Base-by-base conservation (phyloP, 2,888 invertebrate species). In the Cryptocheilus praepositus region DNA sequence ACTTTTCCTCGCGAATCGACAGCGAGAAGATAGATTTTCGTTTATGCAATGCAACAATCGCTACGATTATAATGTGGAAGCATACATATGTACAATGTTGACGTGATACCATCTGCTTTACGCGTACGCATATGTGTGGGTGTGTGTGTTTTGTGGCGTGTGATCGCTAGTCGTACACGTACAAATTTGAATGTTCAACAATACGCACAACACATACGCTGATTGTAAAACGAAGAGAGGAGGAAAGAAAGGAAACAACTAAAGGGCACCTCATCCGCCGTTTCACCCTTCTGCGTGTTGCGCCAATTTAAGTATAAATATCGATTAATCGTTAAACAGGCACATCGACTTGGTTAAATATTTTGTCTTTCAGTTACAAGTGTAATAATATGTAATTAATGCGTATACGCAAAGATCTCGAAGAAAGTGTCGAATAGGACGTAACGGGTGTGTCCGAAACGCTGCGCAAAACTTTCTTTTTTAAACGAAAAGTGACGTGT, bases 321-420 rank as follows among this genome's bases (percentile, higher is more conserved):
- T 36, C 36, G 36, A 36, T 82, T 85, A 85, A 71, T 85, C 76
- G 73, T 86, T 85, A 84, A 86, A 87, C 85, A 88, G 88, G 87
- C 86, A 86, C 88, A 88, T 88, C 84, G 84, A 88, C 81, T 86
- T 85, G 85, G 81, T 87, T 87, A 86, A 81, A 85, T 85, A 82
- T 75, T 36, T 36, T 59, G 25, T 58, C 44, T 64, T 54, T 46
- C 49, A 22, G 44, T 54, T 60, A 8, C 22, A 43, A 64, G 58
- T 75, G 74, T 63, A 55, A 67, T 74, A 66, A 72, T 71, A 73
- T 70, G 72, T 66, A 54, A 7, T 53, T 46, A 22, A 56, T 43
- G 64, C 66, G 64, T 62, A 64, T 55, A 59, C 67, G 66, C 44
- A 70, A 58, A 36, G 45, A 46, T 55, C 45, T 22, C 36, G 60